Percentiles rank a stretch among this genome's conserved stretches.
These are phyloP conservation scores for Balanococcus diminutus DNA, from an alignment of 2,888 invertebrate species.

Conservation along the genomic window DNA sequence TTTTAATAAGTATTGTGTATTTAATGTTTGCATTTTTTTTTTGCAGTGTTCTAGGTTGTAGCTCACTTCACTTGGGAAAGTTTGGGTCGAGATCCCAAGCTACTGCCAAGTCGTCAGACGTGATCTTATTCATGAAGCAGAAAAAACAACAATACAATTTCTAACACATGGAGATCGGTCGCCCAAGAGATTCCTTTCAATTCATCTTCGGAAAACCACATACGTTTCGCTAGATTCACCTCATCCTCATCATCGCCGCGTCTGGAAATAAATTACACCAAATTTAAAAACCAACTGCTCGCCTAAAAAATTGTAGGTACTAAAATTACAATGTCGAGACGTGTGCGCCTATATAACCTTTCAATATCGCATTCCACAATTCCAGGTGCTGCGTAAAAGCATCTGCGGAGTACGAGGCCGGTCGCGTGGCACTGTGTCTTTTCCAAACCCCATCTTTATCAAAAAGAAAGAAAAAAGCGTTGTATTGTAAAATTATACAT, in stretches of 20 bases:
- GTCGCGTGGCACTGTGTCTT: slow-evolving; percentile 50
- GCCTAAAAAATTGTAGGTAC: neutral
- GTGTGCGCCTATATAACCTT: slow-evolving; percentile 31
- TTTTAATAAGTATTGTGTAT: too few relatives aligned
- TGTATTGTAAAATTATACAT: slow-evolving; percentile 52
- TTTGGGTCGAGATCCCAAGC: too few relatives aligned
- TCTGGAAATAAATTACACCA: slow-evolving; percentile 18
- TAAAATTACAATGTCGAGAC: slow-evolving; percentile 44
- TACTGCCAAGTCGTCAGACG: too few relatives aligned
- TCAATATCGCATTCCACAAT: slow-evolving; percentile 48
- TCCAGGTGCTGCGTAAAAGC: slow-evolving; percentile 49
- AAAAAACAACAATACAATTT: neutral
- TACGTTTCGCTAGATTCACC: neutral
- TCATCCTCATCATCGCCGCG: too few relatives aligned
- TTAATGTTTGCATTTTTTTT: too few relatives aligned
- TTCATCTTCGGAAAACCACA: slow-evolving; percentile 3
- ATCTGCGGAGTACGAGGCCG: slow-evolving; percentile 49
- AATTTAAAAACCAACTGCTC: slow-evolving; percentile 30
- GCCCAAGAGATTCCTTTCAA: neutral
- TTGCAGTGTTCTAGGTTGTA: too few relatives aligned
- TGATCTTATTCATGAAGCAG: too few relatives aligned
- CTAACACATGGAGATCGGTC: neutral
- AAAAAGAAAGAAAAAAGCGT: slow-evolving; percentile 36
- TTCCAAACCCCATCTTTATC: slow-evolving; percentile 31
- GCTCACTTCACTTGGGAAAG: too few relatives aligned